Percentiles rank a stretch among this genome's conserved stretches.
phyloP scores from a whole-genome alignment of 1,140 invertebrate genomes.

The Zophobas morio region DNA sequence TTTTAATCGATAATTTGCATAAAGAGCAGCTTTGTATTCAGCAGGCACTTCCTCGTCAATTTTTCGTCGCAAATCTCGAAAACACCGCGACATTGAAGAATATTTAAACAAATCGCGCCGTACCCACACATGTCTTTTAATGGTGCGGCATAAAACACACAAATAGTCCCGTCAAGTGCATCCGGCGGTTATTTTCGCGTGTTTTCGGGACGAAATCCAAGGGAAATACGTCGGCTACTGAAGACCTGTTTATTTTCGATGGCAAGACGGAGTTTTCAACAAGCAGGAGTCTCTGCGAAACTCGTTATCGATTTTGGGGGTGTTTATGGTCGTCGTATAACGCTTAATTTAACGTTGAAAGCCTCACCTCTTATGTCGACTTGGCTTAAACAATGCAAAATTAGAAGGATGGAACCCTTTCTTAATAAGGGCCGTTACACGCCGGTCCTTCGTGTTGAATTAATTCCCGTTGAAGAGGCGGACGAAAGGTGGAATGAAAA shows the following conservation, averaged over 20 bases:
- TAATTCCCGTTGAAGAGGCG: not conserved
- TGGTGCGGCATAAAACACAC: not conserved
- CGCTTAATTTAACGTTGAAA: slow-evolving; percentile 39
- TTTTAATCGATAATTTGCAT: not conserved
- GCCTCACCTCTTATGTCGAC: slow-evolving; percentile 27
- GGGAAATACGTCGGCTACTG: not conserved
- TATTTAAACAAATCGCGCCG: not conserved
- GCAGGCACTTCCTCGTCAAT: not conserved
- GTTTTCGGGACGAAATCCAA: slow-evolving; percentile 23
- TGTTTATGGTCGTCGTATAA: slow-evolving; percentile 37
- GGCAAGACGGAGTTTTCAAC: slow-evolving; percentile 27
- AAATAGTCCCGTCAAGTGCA: slow-evolving; percentile 10
- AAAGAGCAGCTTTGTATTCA: slow-evolving; percentile 13
- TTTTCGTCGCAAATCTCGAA: not conserved
- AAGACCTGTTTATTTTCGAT: slow-evolving; percentile 15
- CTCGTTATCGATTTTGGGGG: slow-evolving; percentile 21
- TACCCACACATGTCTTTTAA: not conserved
- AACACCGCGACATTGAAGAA: not conserved
- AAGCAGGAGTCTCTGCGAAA: slow-evolving; percentile 10
- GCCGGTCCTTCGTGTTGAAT: slow-evolving; percentile 18
- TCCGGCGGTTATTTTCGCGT: slow-evolving; percentile 16
- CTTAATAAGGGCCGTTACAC: slow-evolving; percentile 1
- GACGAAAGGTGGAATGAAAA: not conserved
- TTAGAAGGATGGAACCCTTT: slow-evolving; percentile 24
- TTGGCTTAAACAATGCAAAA: slow-evolving; percentile 25